Conservation (phyloP, 23 tunicate species). For the Trididemnum miniatum region DNA sequence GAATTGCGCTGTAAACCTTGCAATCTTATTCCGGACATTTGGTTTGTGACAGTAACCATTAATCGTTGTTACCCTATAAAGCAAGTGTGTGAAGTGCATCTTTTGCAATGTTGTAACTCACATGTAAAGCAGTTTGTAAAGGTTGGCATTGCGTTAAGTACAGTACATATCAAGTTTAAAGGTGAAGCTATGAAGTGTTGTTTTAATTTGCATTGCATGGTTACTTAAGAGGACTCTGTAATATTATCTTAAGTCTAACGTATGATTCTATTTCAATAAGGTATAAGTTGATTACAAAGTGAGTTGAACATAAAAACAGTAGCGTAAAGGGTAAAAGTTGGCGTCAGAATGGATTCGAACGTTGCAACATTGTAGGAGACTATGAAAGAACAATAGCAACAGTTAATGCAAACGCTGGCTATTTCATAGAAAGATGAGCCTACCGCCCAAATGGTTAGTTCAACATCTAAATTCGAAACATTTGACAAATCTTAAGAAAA, state of each 20-base stretch:
- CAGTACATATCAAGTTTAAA: too few species aligned
- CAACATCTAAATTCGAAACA: neutral
- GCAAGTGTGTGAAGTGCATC: too few species aligned
- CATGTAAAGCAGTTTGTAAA: neutral
- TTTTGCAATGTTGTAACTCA: too few species aligned
- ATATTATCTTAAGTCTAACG: neutral
- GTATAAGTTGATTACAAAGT: neutral
- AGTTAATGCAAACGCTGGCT: neutral
- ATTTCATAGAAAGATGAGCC: neutral
- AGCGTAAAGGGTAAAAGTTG: neutral
- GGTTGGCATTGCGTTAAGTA: neutral
- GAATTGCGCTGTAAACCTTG: too few species aligned
- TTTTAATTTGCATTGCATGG: neutral
- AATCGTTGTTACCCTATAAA: too few species aligned
- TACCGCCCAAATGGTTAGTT: neutral
- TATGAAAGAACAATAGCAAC: neutral
- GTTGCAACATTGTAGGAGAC: neutral
- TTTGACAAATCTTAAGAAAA: constrained; percentile 6
- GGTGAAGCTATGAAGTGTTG: neutral
- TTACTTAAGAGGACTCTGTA: neutral
- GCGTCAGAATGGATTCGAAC: constrained; percentile 4
- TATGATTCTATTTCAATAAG: neutral
- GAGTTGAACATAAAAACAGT: neutral
- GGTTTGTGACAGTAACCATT: too few species aligned
- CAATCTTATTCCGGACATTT: too few species aligned